These are phyloP conservation scores for Rhinatrema bivittatum DNA, from an alignment of 2,797 vertebrate species.

Conservation along the genomic window DNA sequence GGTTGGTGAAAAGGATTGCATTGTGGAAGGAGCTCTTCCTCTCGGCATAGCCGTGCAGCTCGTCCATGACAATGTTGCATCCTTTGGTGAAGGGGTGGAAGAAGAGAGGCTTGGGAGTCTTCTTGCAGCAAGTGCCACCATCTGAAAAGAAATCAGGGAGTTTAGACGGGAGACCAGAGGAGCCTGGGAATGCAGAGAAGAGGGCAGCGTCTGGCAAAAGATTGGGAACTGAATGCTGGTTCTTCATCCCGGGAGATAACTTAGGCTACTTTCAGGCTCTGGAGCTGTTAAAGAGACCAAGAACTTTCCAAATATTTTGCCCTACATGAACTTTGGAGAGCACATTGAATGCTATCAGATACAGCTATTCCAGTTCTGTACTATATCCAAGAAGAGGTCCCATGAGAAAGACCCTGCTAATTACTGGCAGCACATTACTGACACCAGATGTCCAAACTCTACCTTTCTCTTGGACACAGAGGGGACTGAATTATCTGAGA, in stretches of 20 bases:
- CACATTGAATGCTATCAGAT: neutral
- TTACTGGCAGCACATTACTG: too few relatives aligned
- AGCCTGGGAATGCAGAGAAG: neutral
- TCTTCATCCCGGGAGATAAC: too few relatives aligned
- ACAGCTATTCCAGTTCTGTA: too few relatives aligned
- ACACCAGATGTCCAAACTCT: too few relatives aligned
- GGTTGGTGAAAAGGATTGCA: conserved; percentile 68
- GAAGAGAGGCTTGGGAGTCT: conserved; percentile 28
- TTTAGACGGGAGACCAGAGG: neutral
- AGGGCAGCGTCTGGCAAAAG: too few relatives aligned
- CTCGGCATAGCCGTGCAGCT: conserved; percentile 12
- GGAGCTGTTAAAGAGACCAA: too few relatives aligned
- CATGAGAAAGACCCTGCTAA: too few relatives aligned
- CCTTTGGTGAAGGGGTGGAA: conserved; percentile 58
- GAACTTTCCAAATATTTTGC: neutral
- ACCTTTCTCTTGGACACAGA: too few relatives aligned
- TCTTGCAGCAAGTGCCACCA: rapidly evolving
- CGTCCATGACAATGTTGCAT: conserved; percentile 41
- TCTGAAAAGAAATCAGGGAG: neutral
- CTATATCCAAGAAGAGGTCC: too few relatives aligned
- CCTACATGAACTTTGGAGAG: neutral
- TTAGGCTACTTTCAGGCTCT: too few relatives aligned
- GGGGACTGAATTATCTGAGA: too few relatives aligned
- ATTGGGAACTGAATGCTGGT: too few relatives aligned
- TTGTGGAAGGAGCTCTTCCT: conserved; percentile 44